A percentile compares a stretch with the other conserved stretches of the same genome.
These are phyloP conservation scores for Steinernema feltiae DNA, from an alignment of 1,140 invertebrate genomes.

Conservation along the genomic window DNA sequence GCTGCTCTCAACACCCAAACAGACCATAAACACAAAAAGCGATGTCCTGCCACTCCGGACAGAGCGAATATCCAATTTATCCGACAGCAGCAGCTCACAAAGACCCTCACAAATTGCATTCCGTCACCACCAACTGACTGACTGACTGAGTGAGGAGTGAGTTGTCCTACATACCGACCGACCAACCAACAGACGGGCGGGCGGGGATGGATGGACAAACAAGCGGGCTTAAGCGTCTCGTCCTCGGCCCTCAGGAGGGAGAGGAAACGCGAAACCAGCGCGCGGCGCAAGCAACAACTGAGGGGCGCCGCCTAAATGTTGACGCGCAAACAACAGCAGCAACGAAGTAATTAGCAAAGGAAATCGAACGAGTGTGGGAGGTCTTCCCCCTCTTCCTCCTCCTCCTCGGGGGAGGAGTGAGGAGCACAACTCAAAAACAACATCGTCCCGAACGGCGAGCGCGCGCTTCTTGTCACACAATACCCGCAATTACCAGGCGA, in stretches of 20 bases:
- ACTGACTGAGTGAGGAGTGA: background rate
- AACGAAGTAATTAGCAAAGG: constrained; percentile 6
- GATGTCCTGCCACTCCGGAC: too few relatives aligned
- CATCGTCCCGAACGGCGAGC: background rate
- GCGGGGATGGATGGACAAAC: too few relatives aligned
- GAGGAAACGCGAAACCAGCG: background rate
- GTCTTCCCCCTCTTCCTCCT: too few relatives aligned
- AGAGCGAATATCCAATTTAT: background rate
- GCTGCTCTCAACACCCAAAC: too few relatives aligned
- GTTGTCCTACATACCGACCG: background rate
- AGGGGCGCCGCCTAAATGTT: background rate
- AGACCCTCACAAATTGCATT: constrained; percentile 12
- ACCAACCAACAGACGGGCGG: background rate
- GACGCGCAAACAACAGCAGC: background rate
- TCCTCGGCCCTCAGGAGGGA: background rate
- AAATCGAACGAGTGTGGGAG: constrained; percentile 6
- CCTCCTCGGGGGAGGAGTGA: too few relatives aligned
- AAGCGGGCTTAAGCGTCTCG: too few relatives aligned
- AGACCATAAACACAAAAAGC: too few relatives aligned
- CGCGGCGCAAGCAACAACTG: background rate
- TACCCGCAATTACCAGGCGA: background rate
- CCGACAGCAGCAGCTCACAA: background rate
- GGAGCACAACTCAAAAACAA: background rate
- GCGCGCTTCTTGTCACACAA: background rate
- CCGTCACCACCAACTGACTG: background rate